Evolutionary conservation across 2,888 invertebrate species (phyloP), one percentile per base, ranked within the genome.

Genomic region (Nomada hirtipes): DNA sequence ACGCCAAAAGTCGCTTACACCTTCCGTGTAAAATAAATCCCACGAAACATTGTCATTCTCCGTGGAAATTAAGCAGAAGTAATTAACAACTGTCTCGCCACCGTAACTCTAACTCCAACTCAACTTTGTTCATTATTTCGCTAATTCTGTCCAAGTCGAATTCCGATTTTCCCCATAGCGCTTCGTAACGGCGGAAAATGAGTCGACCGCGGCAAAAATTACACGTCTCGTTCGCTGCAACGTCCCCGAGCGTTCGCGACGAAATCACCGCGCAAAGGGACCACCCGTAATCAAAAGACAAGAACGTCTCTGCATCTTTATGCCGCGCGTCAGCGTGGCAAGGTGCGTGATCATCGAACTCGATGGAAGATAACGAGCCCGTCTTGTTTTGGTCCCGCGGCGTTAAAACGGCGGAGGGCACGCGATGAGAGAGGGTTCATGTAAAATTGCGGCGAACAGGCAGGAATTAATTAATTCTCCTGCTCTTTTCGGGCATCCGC

Each of bases 391-490:
- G 53, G 20, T 52, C 23, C 10, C 60, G 23, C 10, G 61, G 29
- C 18, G 44, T 64, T 79, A 76, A 83, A 85, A 80, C 73, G 67
- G 44, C 61, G 18, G 44, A 44, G 47, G 23, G 63, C 70, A 76
- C 76, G 65, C 73, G 67, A 53, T 60, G 44, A 67, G 67, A 55
- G 50, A 23, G 23, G 68, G 64, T 61, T 86, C 73, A 79, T 84
- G 86, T 75, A 85, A 81, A 86, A 85, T 73, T 7, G 63, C 81
- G 79, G 50, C 72, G 70, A 77, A 77, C 76, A 42, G 60, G 36
- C 65, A 47, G 81, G 72, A 84, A 36, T 84, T 86, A 86, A 86
- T 86, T 84, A 84, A 75, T 81, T 84, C 72, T 68, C 75, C 52
- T 72, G 70, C 74, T 80, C 81, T 53, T 70, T 55, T 26, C 47